Percentiles rank a stretch among this genome's conserved stretches.
phyloP scores from a whole-genome alignment of 1,140 invertebrate species.

The Ectropis grisescens region DNA sequence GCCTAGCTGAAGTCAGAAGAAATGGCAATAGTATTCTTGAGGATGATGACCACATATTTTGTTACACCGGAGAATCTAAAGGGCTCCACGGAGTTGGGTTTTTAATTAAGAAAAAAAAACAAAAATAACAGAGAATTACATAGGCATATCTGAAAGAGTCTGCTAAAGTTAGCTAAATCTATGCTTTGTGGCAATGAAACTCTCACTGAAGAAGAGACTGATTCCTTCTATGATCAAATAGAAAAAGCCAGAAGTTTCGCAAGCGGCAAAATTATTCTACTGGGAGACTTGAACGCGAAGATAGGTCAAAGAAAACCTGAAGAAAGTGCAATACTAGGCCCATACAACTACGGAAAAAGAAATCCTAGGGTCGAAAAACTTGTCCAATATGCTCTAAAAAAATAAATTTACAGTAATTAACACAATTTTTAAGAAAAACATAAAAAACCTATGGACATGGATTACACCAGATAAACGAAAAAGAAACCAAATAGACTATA shows the following conservation, averaged over 20 bases:
- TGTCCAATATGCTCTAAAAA: slow-evolving; percentile 11
- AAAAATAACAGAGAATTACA: slow-evolving; percentile 1
- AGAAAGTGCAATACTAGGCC: slow-evolving; percentile 10
- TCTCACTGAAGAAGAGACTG: slow-evolving; percentile 9
- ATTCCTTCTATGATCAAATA: slow-evolving; percentile 14
- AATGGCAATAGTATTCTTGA: neutral
- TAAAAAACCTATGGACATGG: slow-evolving; percentile 22
- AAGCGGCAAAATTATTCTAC: slow-evolving; percentile 7
- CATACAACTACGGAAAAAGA: slow-evolving; percentile 13
- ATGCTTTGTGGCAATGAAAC: neutral
- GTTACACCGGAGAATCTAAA: neutral
- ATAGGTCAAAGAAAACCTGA: slow-evolving; percentile 10
- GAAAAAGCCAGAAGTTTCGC: slow-evolving; percentile 6
- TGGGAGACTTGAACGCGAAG: slow-evolving; percentile 16
- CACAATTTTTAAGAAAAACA: slow-evolving; percentile 19
- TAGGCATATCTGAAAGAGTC: neutral
- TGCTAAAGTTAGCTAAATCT: slow-evolving; percentile 1
- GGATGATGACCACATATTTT: slow-evolving; percentile 1
- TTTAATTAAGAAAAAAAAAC: slow-evolving; percentile 1
- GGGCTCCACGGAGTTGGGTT: slow-evolving; percentile 2
- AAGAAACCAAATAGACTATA: slow-evolving; percentile 21
- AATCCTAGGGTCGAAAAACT: slow-evolving; percentile 18
- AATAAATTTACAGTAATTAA: slow-evolving; percentile 21
- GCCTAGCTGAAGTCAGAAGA: slow-evolving; percentile 1
- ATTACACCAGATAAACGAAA: slow-evolving; percentile 13